Base-by-base conservation (phyloP, 2,888 invertebrate species). In the Zygogramma bicolorata region DNA sequence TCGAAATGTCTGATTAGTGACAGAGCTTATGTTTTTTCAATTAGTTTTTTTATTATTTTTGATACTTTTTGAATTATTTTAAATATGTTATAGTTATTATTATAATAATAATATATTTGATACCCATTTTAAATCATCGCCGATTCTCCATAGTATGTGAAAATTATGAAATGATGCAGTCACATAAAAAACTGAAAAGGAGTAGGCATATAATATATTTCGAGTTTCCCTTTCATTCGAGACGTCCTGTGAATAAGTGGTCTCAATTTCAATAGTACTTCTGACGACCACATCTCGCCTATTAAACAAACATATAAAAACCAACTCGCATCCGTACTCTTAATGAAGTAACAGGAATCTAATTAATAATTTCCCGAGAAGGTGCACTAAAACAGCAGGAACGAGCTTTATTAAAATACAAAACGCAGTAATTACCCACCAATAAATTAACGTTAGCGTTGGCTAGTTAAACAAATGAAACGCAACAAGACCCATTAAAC, bases 401-500 rank as follows among this genome's bases (percentile, higher is more conserved):
- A 46, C 29, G 46, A 42, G 63, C 61, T 60, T 72, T 65, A 68
- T 68, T 72, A 72, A 72, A 72, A 72, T 65, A 61, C 68, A 67
- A 70, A 73, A 73, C 63, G 66, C 59, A 49, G 46, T 74, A 74
- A 74, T 70, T 68, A 76, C 65, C 65, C 59, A 58, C 29, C 69
- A 73, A 77, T 77, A 76, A 77, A 76, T 76, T 74, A 76, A 76
- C 71, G 67, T 74, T 66, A 70, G 68, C 73, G 75, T 62, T 74
- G 75, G 75, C 74, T 77, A 73, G 76, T 77, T 74, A 78, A 78
- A 83, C 83, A 85, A 85, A 85, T 84, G 84, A 83, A 85, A 85
- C 81, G 81, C 82, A 84, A 84, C 85, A 81, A 84, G 84, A 81
- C 81, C 85, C 86, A 86, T 87, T 87, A 86, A 87, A 86, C 86